Evolutionary conservation across 2,888 invertebrate genomes (phyloP).

Genomic region (Emmelina monodactyla): DNA sequence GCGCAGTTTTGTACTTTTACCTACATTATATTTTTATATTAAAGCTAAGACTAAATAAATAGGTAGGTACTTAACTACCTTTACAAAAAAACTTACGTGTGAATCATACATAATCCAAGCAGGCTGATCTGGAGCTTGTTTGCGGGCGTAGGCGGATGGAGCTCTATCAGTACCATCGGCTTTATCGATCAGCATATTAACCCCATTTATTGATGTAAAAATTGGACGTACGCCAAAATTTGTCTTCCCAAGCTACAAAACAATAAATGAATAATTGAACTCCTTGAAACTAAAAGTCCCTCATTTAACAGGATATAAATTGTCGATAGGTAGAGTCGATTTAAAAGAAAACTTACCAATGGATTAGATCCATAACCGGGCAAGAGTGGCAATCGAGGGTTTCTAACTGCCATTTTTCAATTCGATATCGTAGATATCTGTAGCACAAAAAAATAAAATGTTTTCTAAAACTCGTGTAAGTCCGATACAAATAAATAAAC

Average conservation of each 20-base stretch:
- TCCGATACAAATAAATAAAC: too few species aligned
- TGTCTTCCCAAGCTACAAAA: conserved; percentile 41
- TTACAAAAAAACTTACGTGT: conserved; percentile 63
- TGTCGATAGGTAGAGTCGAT: too few species aligned
- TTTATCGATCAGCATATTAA: conserved; percentile 56
- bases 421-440: too few species aligned
- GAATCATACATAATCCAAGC: conserved; percentile 90
- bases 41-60: background rate
- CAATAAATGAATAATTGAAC: too few species aligned
- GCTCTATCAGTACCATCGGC: conserved; percentile 34
- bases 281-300: too few species aligned
- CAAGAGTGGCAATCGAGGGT: conserved; percentile 74
- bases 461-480: too few species aligned
- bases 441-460: too few species aligned
- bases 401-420: conserved; percentile 59
- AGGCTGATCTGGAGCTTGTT: conserved; percentile 78
- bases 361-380: conserved; percentile 75
- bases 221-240: conserved; percentile 48
- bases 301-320: too few species aligned
- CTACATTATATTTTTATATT: background rate
- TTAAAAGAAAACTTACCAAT: conserved; percentile 66
- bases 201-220: conserved; percentile 41
- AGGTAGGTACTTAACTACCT: background rate
- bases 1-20: too few species aligned
- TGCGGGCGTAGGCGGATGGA: conserved; percentile 78